Base-by-base conservation (phyloP, 2,888 invertebrate species). In the Epirrhoe alternata region DNA sequence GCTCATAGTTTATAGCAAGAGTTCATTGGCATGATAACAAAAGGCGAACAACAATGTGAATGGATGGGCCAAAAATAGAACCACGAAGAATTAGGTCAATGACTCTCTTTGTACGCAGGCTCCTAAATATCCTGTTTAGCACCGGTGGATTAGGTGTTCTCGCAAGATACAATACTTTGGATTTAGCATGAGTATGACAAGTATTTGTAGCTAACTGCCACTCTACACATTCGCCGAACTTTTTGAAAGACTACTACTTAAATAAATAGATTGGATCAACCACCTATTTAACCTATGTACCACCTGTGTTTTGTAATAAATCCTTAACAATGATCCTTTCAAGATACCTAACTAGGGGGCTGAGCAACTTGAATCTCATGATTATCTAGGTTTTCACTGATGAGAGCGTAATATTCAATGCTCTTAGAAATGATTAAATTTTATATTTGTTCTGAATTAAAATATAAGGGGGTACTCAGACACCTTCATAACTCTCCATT, bases 1-100 rank as follows among this genome's bases (percentile, higher is more conserved):
- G 42, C 50, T 51, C 56, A 54, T 53, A 56, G 61, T 65, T 61
- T 65, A 64, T 42, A 49, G 47, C 49, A 42, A 47, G 70, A 69
- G 72, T 70, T 71, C 69, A 73, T 70, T 66, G 69, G 66, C 70
- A 66, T 67, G 78, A 83, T 82, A 81, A 76, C 73, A 71, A 73
- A 68, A 71, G 78, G 74, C 76, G 73, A 81, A 79, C 75, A 80
- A 83, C 78, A 81, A 77, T 78, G 74, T 74, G 62, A 42, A 66
- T 85, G 86, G 86, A 83, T 83, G 79, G 74, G 78, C 84, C 85
- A 85, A 87, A 88, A 86, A 89, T 88, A 88, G 71, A 75, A 60
- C 49, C 75, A 82, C 78, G 79, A 82, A 82, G 80, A 89, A 87
- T 80, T 88, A 77, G 90, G 87, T 86, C 87, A 89, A 88, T 85